phyloP scores from a whole-genome alignment of 2,113 vertebrate species.

The Tyrannus savana region DNA sequence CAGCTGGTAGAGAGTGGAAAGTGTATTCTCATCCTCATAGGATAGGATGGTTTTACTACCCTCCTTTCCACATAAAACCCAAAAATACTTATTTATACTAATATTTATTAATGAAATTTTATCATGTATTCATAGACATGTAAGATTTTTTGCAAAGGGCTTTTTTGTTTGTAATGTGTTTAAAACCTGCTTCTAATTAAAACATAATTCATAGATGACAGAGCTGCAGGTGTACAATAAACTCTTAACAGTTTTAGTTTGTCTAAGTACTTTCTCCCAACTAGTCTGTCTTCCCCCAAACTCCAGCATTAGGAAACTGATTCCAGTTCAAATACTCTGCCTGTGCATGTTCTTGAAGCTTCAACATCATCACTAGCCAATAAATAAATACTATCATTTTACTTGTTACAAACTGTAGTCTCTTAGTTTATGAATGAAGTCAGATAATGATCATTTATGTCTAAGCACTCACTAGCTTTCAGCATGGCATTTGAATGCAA shows the following conservation, averaged over 20 bases:
- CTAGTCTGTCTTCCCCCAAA: not conserved
- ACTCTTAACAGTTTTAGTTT: not conserved
- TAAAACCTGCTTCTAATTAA: not conserved
- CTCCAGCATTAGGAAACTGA: not conserved
- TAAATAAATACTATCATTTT: not conserved
- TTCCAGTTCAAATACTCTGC: not conserved
- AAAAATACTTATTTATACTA: not conserved
- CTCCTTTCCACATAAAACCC: not conserved
- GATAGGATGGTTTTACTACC: not conserved
- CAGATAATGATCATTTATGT: not conserved
- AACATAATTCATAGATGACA: not conserved
- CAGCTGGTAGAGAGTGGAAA: not conserved
- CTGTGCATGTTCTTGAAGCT: not conserved
- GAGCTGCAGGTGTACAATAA: not conserved
- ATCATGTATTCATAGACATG: not conserved
- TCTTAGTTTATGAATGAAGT: conserved; percentile 17
- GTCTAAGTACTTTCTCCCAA: not conserved
- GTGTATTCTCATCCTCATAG: not conserved
- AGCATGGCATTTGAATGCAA: conserved; percentile 4
- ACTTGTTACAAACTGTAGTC: not conserved
- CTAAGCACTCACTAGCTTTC: not conserved
- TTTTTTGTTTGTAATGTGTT: not conserved
- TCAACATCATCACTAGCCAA: not conserved
- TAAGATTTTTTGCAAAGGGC: not conserved
- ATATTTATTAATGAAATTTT: not conserved